These are phyloP conservation scores for Scolopax bukidnonensis DNA, from an alignment of 2,797 vertebrate species.

Conservation along the genomic window DNA sequence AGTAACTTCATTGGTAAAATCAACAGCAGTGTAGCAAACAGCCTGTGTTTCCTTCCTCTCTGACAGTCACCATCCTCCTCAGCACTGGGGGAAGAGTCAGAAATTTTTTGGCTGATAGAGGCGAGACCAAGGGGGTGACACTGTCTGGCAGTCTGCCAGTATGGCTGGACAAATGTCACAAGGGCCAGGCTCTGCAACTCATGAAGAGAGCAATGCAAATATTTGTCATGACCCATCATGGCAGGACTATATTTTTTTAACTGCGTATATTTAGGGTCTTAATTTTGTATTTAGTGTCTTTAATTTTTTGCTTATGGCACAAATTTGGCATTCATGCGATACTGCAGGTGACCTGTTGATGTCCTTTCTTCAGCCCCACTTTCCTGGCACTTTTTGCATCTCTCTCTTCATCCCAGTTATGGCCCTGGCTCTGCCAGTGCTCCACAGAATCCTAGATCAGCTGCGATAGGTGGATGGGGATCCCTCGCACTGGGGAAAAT, in stretches of 20 bases:
- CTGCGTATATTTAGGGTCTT: neutral
- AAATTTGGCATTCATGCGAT: neutral
- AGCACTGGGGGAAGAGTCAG: neutral
- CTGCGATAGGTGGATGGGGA: neutral
- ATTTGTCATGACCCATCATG: neutral
- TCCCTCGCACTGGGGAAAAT: neutral
- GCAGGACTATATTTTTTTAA: neutral
- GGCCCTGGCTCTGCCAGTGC: neutral
- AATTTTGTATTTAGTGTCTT: neutral
- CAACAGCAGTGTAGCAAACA: neutral
- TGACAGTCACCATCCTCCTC: neutral
- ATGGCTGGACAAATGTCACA: neutral
- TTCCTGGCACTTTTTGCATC: neutral
- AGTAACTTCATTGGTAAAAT: neutral
- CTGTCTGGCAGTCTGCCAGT: neutral
- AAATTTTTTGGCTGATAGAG: neutral
- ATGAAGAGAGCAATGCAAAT: neutral
- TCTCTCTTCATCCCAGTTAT: neutral
- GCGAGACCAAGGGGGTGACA: rapidly evolving
- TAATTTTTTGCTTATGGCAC: neutral
- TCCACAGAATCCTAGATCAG: neutral
- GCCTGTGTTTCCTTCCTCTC: neutral
- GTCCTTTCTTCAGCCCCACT: neutral
- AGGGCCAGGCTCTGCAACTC: neutral
- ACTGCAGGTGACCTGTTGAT: neutral